phyloP scores from a whole-genome alignment of 2,888 invertebrate genomes.

The Drosophila glabriapex region DNA sequence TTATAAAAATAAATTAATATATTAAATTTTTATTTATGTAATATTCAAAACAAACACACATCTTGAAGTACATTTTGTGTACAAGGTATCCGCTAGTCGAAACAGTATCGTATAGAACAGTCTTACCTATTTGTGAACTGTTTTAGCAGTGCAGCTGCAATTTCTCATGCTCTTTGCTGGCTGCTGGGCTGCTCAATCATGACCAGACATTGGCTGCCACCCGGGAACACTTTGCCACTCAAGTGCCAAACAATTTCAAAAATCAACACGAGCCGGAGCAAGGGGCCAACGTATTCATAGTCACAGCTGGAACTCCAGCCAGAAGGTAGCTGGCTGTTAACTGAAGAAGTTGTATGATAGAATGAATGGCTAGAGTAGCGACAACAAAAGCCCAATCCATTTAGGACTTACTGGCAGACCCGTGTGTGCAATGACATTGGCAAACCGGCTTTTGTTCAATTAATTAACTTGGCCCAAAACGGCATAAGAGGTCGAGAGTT shows the following conservation, averaged over 20 bases:
- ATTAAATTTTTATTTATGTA: not conserved
- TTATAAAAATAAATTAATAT: not conserved
- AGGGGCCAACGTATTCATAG: constrained; percentile 18
- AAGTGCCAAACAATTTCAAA: constrained; percentile 79
- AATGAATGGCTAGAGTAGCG: constrained; percentile 11
- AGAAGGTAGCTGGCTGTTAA: constrained; percentile 1
- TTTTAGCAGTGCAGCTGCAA: constrained; percentile 55
- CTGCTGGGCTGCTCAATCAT: constrained; percentile 42
- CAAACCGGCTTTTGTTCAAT: constrained; percentile 66
- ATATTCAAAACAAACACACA: not conserved
- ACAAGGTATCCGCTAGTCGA: constrained; percentile 6
- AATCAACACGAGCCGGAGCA: constrained; percentile 66
- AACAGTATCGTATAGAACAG: not conserved
- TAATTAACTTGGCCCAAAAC: constrained; percentile 71
- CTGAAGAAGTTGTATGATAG: constrained; percentile 14
- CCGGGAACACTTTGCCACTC: constrained; percentile 73
- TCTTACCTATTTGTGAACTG: constrained; percentile 19
- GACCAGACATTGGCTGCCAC: constrained; percentile 55
- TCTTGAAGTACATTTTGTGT: not conserved
- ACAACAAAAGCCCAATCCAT: constrained; percentile 60
- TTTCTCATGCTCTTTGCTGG: constrained; percentile 53
- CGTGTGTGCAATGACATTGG: constrained; percentile 49
- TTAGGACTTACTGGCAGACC: constrained; percentile 38
- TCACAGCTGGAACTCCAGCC: not conserved
- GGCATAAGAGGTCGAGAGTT: constrained; percentile 43